A percentile compares a stretch with the other conserved stretches of the same genome.
Conservation (phyloP, 1,140 invertebrate genomes). For the Drosophila subobscura region DNA sequence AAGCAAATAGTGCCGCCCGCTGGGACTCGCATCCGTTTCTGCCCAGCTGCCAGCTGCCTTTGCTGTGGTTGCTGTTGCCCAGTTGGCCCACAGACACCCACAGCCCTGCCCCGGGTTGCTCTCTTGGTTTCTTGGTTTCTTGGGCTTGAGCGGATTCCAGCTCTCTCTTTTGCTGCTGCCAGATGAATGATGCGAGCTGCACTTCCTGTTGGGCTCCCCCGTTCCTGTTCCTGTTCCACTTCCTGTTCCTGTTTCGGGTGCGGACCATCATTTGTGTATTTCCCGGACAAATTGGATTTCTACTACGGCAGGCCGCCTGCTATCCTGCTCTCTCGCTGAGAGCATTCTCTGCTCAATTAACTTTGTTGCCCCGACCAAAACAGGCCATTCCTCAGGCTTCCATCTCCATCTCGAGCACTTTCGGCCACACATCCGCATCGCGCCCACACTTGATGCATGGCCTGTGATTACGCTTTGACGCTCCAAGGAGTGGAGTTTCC, state of each 20-base stretch:
- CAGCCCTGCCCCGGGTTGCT: background rate
- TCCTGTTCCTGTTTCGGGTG: conserved; percentile 4
- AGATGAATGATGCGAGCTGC: conserved; percentile 42
- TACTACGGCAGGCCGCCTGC: conserved; percentile 37
- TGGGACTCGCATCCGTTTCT: conserved; percentile 32
- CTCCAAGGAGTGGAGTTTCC: background rate
- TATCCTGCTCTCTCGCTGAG: background rate
- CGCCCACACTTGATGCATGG: conserved; percentile 54
- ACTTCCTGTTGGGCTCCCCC: conserved; percentile 11
- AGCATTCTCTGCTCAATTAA: conserved; percentile 49
- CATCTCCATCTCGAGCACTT: background rate
- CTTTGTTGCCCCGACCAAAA: conserved; percentile 53
- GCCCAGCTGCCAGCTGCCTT: background rate
- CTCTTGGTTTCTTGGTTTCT: background rate
- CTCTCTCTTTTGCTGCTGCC: conserved; percentile 23
- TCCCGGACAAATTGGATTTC: conserved; percentile 62
- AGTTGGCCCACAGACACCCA: conserved; percentile 20
- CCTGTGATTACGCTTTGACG: conserved; percentile 43
- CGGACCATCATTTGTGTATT: conserved; percentile 52
- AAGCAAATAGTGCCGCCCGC: conserved; percentile 40
- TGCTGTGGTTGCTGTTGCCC: conserved; percentile 5
- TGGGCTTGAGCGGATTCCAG: conserved; percentile 27
- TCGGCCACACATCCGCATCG: too few species aligned
- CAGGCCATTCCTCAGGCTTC: conserved; percentile 52
- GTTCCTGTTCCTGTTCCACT: background rate